Base-by-base conservation (phyloP, 2,888 invertebrate species). In the Drosophila paranaensis region DNA sequence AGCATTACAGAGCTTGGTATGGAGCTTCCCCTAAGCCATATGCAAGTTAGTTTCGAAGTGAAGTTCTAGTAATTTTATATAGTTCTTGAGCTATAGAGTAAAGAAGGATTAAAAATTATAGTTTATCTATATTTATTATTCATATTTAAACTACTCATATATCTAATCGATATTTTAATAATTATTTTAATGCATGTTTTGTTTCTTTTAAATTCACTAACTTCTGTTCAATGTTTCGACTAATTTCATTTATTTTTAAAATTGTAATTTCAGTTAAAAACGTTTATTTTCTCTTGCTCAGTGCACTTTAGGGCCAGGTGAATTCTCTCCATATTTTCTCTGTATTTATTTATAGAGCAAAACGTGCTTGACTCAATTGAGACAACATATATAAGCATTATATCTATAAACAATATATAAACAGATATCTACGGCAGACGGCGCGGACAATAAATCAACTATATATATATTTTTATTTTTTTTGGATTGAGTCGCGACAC, bases 331-430 rank as follows among this genome's bases (percentile, higher is more conserved):
- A 39, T 40, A 30, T 60, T 37, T 25, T 46, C 54, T 25, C 62
- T 40, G 42, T 43, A 25, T 60, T 46, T 48, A 27, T 56, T 74
- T 51, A 16, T 39, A 33, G 20, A n/a, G 20, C 40, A 30, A 43
- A 71, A 65, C 58, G 71, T 74, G 76, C 53, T 25, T 35, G 50
- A 43, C 46, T 58, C 39, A 43, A 61, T 60, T 70, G 57, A 33
- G 43, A 51, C 6, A 35, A 5, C 25, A 56, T 27, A 40, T 50
- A 42, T 42, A 42, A 4, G 4, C 4, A 37, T 50, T 50, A 8
- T 33, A 51, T 56, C 42, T 53, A 50, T 50, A 62, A 40, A n/a
- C 30, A 16, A 27, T 35, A 54, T 46, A 48, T 51, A 60, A 42
- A 53, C 42, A 53, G 25, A 53, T 53, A 60, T 51, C 35, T 14